These are phyloP conservation scores for Micromussa lordhowensis DNA, from an alignment of 92 coral and sea anemone species.

Conservation along the genomic window DNA sequence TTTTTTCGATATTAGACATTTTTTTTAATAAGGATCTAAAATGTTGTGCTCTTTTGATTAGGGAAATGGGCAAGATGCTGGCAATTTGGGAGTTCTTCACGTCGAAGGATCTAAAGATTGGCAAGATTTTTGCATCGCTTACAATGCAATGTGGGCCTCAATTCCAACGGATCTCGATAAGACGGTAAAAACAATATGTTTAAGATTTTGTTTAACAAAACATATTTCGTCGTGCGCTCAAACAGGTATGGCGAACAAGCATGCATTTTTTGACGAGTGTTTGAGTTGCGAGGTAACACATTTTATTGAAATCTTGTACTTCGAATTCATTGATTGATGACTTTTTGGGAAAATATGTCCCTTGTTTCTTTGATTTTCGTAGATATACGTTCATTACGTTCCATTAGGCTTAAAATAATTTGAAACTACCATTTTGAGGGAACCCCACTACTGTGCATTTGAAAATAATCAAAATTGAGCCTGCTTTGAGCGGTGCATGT, in stretches of 20 bases:
- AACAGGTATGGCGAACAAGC: not conserved
- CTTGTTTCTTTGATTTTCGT: not conserved
- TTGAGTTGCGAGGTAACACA: slow-evolving; percentile 12
- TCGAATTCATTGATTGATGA: not conserved
- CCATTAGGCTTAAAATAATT: too few species aligned
- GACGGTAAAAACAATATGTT: slow-evolving; percentile 68
- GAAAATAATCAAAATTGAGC: too few species aligned
- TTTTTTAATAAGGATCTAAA: not conserved
- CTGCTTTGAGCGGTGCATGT: too few species aligned
- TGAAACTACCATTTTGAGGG: too few species aligned
- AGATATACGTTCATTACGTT: not conserved
- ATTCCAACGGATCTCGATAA: slow-evolving; percentile 72
- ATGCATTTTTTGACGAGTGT: not conserved
- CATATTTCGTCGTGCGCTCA: not conserved
- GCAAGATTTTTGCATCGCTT: slow-evolving; percentile 84
- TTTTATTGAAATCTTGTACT: not conserved
- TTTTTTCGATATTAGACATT: not conserved
- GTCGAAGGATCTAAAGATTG: slow-evolving; percentile 46
- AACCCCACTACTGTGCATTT: too few species aligned
- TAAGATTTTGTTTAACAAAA: not conserved
- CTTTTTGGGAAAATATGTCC: not conserved
- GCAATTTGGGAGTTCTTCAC: slow-evolving; percentile 61
- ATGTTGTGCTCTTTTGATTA: slow-evolving; percentile 5
- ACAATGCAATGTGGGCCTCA: slow-evolving; percentile 71
- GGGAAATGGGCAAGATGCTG: slow-evolving; percentile 34